These are phyloP conservation scores for Torymus texanus DNA, from an alignment of 2,888 invertebrate genomes.

Conservation along the genomic window DNA sequence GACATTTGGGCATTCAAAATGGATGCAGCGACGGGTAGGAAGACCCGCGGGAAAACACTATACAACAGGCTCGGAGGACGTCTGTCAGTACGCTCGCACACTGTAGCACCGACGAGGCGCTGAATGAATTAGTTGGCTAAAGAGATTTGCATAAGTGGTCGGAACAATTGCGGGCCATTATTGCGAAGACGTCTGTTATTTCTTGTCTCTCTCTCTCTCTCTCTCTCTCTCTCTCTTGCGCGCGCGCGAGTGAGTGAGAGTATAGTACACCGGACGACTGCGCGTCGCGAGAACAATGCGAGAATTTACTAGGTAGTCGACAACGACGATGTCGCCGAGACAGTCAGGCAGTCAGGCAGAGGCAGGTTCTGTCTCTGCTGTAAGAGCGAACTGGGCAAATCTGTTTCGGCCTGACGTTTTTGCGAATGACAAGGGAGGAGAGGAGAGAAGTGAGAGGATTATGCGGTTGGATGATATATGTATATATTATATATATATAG, in stretches of 20 bases:
- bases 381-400: background rate
- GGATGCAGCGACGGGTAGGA: background rate
- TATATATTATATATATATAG: too few relatives aligned
- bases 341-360: too few relatives aligned
- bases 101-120: background rate
- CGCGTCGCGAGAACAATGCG: background rate
- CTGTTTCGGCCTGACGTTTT: constrained; percentile 5
- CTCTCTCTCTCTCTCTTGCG: background rate
- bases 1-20: too few relatives aligned
- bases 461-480: too few relatives aligned
- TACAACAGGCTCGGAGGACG: background rate
- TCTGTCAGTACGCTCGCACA: constrained; percentile 39
- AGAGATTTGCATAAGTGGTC: constrained; percentile 53
- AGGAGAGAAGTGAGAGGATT: background rate
- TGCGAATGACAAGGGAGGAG: background rate
- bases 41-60: background rate
- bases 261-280: too few relatives aligned
- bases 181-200: constrained; percentile 36
- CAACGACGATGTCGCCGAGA: background rate
- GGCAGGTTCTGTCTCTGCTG: too few relatives aligned
- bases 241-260: too few relatives aligned
- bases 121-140: constrained; percentile 43
- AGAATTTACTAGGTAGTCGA: constrained; percentile 18
- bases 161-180: constrained; percentile 48
- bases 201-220: constrained; percentile 30